Base-by-base conservation (phyloP, 1,140 invertebrate species). In the Parapsyche elsis region DNA sequence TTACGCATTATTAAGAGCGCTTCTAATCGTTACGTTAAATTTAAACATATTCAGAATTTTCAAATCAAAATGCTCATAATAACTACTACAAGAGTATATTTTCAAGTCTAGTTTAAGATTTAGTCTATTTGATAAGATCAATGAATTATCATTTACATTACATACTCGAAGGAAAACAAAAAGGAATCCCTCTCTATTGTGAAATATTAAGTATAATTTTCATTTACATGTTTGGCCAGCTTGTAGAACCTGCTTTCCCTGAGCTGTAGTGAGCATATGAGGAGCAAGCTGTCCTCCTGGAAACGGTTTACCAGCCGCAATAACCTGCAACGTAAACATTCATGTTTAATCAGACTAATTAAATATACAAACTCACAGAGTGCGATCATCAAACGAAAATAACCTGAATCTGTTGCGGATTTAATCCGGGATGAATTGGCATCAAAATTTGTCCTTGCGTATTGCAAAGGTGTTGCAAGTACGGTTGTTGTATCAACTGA, bases 401-500 rank as follows among this genome's bases (percentile, higher is more conserved):
- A 46, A 94, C 93, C 89, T 94, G 94, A 83, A 94, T 94, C 59
- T 94, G 93, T 53, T 95, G 94, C 49, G 94, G 94, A 84, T 95
- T 94, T 79, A 95, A 91, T 16, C 93, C 91, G 12, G 93, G 92
- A 86, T 95, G 94, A 21, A 95, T 88, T 0, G 94, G 94, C 92
- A 96, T 94, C 9, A 96, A 87, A 19, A 95, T 86, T 0, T 92
- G 89, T 4, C 93, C 93, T 85, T 94, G 94, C 12, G 93, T 89
- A 86, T 95, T 95, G 84, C 96, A 94, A 12, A 97, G 88, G 85
- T 95, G 94, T 83, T 94, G 94, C 75, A 95, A 88, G 86, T 95
- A 95, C 0, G 94, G 93, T 82, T 96, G 95, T 85, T 95, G 94
- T 83, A 96, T 95, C 14, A 96, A 93, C 87, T 96, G 95, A 9